Base-by-base conservation (phyloP, 2,888 invertebrate species). In the Cepaea hortensis region DNA sequence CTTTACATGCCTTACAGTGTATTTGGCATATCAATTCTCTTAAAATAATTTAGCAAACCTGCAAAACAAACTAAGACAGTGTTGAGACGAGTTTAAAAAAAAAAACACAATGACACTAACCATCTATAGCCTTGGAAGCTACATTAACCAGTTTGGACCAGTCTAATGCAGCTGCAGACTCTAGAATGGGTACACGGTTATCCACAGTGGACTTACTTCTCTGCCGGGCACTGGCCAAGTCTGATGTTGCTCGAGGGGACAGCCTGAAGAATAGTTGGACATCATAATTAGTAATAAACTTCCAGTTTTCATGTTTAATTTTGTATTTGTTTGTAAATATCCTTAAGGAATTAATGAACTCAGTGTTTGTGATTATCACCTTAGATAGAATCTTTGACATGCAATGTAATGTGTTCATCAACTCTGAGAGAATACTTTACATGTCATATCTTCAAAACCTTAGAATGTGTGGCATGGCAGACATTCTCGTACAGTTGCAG, bases 101-200 rank as follows among this genome's bases (percentile, higher is more conserved):
- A 61, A 35, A 18, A 46, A 65, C 68, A 62, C n/a, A 61, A 61
- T 5, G 13, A 23, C 6, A 75, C 90, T 90, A 89, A 93, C 93
- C 91, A 89, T 96, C 95, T 95, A 96, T 96, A 46, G 96, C 97
- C 88, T 96, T 95, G 0, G 97, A 97, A 62, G 97, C 97, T 0
- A 97, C 97, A 92, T 79, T 79, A 79, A 79, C 79, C 48, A 97
- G 95, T 92, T 96, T 96, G 18, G 96, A 96, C 97, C 97, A 97
- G 94, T 97, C 97, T 91, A 97, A 95, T 77, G 96, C 96, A 70
- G 96, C 95, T 5, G 96, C 96, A 0, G 93, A 91, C 92, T 97
- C 96, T 0, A 97, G 96, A 84, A 96, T 94, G 1, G 96, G 96
- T 85, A 79, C 62, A 62, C 79, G 79, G 55, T 85, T 88, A 50